Evolutionary conservation across 2,113 vertebrate species (phyloP).

Genomic region (Ovis aries): DNA sequence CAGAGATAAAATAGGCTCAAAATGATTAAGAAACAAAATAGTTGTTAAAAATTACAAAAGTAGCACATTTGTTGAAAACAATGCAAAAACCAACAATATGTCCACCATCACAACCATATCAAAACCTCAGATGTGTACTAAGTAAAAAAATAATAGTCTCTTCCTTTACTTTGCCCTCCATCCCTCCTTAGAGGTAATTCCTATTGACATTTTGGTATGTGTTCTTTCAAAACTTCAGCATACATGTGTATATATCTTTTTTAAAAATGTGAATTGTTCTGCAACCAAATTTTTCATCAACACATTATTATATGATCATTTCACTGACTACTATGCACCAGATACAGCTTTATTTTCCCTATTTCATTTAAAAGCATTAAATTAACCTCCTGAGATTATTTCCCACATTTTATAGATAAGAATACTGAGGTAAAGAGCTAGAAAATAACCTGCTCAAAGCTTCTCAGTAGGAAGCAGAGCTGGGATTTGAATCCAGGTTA

Average conservation of each 20-base stretch:
- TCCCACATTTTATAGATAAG: not conserved
- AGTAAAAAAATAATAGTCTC: not conserved
- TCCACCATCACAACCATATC: not conserved
- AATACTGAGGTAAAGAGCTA: not conserved
- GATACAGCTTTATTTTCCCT: not conserved
- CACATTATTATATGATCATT: not conserved
- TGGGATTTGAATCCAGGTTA: not conserved
- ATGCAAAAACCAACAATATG: not conserved
- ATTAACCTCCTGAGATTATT: not conserved
- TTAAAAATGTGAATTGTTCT: not conserved
- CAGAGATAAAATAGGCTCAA: not conserved
- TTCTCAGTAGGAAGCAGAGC: not conserved
- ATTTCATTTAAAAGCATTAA: not conserved
- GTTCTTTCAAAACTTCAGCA: not conserved
- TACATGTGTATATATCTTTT: not conserved
- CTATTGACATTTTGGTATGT: not conserved
- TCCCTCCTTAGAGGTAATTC: not conserved
- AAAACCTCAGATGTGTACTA: not conserved
- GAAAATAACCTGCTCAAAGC: not conserved
- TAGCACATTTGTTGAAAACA: not conserved
- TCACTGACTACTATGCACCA: not conserved
- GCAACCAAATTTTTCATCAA: slow-evolving; percentile 17
- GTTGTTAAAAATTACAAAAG: slow-evolving; percentile 10
- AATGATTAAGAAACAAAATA: not conserved
- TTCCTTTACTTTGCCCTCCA: not conserved